Evolutionary conservation across 2,888 invertebrate genomes (phyloP).

Genomic region (Ligdia adustata): DNA sequence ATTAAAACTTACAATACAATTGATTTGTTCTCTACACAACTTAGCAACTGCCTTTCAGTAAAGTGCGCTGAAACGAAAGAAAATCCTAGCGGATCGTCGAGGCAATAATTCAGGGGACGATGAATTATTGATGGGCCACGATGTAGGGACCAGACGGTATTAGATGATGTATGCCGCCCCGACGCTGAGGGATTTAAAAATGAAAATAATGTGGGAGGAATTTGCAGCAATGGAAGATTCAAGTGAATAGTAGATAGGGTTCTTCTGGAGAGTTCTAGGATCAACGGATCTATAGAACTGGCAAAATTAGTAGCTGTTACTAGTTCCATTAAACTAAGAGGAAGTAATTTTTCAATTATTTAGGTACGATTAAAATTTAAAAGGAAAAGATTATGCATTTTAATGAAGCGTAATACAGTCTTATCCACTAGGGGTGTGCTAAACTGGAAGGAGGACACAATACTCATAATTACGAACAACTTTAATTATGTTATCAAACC

Average conservation of each 20-base stretch:
- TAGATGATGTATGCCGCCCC: conserved; percentile 33
- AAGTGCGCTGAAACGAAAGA: conserved; percentile 42
- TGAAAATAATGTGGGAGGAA: conserved; percentile 26
- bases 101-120: conserved; percentile 62
- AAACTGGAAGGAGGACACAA: too few species aligned
- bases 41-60: conserved; percentile 8
- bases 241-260: conserved; percentile 5
- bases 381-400: too few species aligned
- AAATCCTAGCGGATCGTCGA: conserved; percentile 59
- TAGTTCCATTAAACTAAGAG: too few species aligned
- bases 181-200: conserved; percentile 28
- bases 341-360: too few species aligned
- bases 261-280: not conserved
- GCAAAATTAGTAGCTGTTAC: too few species aligned
- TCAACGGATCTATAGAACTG: not conserved
- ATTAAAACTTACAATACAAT: too few species aligned
- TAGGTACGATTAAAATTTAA: too few species aligned
- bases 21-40: too few species aligned
- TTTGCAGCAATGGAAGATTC: conserved; percentile 13
- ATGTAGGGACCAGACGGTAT: conserved; percentile 33
- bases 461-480: too few species aligned
- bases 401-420: too few species aligned
- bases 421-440: too few species aligned
- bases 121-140: conserved; percentile 71
- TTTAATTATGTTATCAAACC: too few species aligned